These are phyloP conservation scores for Nemapogon koenigi DNA, from an alignment of 2,888 invertebrate species.

Conservation along the genomic window DNA sequence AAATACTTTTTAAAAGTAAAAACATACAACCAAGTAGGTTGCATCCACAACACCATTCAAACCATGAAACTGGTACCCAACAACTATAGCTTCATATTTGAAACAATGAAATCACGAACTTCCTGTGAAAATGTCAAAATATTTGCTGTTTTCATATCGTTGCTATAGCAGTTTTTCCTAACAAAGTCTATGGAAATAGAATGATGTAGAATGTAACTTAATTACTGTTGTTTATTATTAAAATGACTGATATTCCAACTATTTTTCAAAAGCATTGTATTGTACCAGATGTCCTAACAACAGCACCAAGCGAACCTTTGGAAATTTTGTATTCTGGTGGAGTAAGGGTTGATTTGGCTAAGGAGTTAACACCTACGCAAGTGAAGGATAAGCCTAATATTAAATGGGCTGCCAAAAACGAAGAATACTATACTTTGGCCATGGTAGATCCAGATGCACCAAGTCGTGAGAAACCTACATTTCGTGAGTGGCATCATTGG, in stretches of 20 bases:
- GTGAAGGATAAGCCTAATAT: slow-evolving; percentile 74
- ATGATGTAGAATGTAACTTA: no score
- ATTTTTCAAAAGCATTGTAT: slow-evolving; percentile 58
- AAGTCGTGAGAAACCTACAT: slow-evolving; percentile 70
- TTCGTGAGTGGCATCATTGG: slow-evolving; percentile 81
- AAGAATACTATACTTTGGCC: slow-evolving; percentile 68
- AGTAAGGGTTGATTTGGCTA: slow-evolving; percentile 63
- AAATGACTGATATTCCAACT: slow-evolving; percentile 33
- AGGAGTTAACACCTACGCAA: slow-evolving; percentile 73
- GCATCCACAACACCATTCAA: no score
- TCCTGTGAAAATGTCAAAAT: no score
- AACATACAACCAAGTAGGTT: no score
- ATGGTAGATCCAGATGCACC: slow-evolving; percentile 81
- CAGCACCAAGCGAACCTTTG: slow-evolving; percentile 56
- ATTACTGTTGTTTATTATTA: no score
- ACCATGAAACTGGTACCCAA: no score
- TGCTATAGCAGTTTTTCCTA: no score
- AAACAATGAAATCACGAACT: no score
- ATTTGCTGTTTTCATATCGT: no score
- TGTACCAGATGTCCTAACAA: slow-evolving; percentile 73
- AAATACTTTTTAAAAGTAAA: no score
- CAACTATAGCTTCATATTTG: no score
- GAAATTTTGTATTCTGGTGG: slow-evolving; percentile 59
- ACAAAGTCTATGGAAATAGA: no score
- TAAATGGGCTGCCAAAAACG: slow-evolving; percentile 66